Conservation (phyloP, 2,113 vertebrate genomes). For the Hymenochirus boettgeri region DNA sequence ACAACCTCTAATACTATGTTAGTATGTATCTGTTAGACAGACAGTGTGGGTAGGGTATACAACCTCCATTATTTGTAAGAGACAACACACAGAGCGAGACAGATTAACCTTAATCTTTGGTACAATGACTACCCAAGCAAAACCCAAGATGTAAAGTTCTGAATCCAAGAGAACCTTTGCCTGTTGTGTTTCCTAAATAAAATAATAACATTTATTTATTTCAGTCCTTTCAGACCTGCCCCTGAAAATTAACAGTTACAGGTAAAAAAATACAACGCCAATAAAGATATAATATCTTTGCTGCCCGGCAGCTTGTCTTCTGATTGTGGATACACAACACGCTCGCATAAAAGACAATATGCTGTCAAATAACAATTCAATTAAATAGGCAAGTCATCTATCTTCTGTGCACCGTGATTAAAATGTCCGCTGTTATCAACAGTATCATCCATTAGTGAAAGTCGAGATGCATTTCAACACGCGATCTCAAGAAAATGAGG, state of each 20-base stretch:
- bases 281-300: constrained; percentile 29
- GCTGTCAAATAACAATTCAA: constrained; percentile 54
- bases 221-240: neutral
- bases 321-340: constrained; percentile 35
- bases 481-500: constrained; percentile 45
- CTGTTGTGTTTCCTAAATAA: too few relatives aligned
- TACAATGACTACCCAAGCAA: too few relatives aligned
- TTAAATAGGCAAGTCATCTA: constrained; percentile 51
- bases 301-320: constrained; percentile 4
- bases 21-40: too few relatives aligned
- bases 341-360: constrained; percentile 40
- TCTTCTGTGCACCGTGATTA: constrained; percentile 54
- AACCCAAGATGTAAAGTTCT: too few relatives aligned
- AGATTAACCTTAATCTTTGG: too few relatives aligned
- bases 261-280: constrained; percentile 41
- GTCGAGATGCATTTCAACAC: constrained; percentile 46
- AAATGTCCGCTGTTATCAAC: constrained; percentile 57
- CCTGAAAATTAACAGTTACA: neutral
- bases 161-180: too few relatives aligned
- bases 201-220: too few relatives aligned
- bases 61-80: too few relatives aligned
- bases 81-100: too few relatives aligned
- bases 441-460: constrained; percentile 52
- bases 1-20: too few relatives aligned
- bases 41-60: too few relatives aligned